phyloP scores from a whole-genome alignment of 1,140 invertebrate species.

The Eulimnadia texana region DNA sequence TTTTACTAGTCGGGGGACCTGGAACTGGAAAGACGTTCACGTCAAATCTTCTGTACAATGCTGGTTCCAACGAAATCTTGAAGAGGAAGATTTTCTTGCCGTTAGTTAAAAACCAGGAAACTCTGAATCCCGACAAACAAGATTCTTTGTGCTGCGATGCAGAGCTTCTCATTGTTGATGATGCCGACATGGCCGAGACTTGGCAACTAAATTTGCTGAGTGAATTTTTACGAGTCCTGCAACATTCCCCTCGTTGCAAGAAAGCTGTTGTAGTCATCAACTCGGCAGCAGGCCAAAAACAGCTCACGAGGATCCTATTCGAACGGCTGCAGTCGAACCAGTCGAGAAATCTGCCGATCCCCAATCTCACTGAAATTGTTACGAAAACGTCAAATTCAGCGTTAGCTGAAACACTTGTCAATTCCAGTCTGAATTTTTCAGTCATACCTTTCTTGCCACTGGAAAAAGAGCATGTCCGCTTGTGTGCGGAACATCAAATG shows the following conservation, averaged over 20 bases:
- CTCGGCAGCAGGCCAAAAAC: not conserved
- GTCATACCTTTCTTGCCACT: not conserved
- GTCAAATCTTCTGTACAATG: not conserved
- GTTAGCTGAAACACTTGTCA: not conserved
- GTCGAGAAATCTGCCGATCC: not conserved
- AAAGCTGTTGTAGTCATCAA: not conserved
- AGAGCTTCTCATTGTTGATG: not conserved
- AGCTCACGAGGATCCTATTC: not conserved
- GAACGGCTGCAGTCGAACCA: not conserved
- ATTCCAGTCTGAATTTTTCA: not conserved
- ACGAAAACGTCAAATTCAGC: not conserved
- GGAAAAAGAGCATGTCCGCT: not conserved
- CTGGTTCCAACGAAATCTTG: not conserved
- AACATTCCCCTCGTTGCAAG: not conserved
- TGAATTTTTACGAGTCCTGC: not conserved
- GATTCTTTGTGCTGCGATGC: not conserved
- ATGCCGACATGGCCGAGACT: not conserved
- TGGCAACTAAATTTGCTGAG: not conserved
- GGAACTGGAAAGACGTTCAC: not conserved
- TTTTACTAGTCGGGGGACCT: not conserved
- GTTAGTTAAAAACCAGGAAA: not conserved
- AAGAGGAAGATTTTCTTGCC: not conserved
- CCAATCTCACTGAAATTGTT: not conserved
- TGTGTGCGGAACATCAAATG: not conserved
- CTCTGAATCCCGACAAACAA: not conserved